These are phyloP conservation scores for Drosophila elegans DNA, from an alignment of 1,140 invertebrate species.

Conservation along the genomic window DNA sequence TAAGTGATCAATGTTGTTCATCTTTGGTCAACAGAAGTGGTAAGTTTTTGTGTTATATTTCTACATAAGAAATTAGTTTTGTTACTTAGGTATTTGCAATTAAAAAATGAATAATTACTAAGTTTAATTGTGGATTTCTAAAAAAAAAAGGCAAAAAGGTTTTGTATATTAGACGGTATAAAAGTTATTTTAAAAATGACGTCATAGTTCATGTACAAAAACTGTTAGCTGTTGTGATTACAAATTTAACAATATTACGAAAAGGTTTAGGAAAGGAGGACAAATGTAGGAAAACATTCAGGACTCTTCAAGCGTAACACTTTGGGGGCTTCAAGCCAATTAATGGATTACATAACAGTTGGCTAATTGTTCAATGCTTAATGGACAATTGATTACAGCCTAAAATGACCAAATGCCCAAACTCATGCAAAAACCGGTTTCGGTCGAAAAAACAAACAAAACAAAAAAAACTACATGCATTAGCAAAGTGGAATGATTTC, in stretches of 20 bases:
- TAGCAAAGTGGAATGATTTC: not conserved
- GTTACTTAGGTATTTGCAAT: not conserved
- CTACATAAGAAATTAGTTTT: no score
- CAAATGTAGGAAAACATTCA: not conserved
- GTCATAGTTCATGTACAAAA: no score
- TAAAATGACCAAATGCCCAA: not conserved
- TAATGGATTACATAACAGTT: constrained; percentile 13
- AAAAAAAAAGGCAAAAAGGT: no score
- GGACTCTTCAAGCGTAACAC: constrained; percentile 7
- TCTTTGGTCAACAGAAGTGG: no score
- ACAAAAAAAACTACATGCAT: not conserved
- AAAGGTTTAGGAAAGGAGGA: no score
- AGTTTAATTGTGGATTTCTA: no score
- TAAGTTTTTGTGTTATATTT: no score
- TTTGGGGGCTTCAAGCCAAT: constrained; percentile 12
- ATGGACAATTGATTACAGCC: constrained; percentile 20
- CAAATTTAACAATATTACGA: no score
- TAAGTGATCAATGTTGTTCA: no score
- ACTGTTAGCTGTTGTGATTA: no score
- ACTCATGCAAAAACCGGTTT: constrained; percentile 23
- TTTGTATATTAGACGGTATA: no score
- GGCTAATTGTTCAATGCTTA: constrained; percentile 10
- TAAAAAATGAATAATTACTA: not conserved
- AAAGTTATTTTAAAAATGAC: no score
- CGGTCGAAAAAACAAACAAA: not conserved